These are phyloP conservation scores for Melolontha melolontha DNA, from an alignment of 2,888 invertebrate species.

Conservation along the genomic window DNA sequence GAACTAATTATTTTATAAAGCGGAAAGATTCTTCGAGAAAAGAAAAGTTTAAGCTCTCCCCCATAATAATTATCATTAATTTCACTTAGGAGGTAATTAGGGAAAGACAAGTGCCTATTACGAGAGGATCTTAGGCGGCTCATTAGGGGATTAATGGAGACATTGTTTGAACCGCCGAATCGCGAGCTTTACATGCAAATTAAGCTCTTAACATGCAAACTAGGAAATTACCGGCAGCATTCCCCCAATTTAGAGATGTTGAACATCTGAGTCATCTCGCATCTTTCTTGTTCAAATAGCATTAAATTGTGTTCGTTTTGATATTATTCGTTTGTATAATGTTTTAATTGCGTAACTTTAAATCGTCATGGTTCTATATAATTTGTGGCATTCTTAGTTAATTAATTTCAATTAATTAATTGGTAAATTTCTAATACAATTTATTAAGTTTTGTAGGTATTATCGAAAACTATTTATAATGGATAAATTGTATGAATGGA, in stretches of 20 bases:
- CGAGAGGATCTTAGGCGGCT: conserved; percentile 52
- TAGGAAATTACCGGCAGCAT: conserved; percentile 59
- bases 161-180: conserved; percentile 63
- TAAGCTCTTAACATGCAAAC: conserved; percentile 65
- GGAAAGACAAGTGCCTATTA: conserved; percentile 50
- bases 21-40: neutral
- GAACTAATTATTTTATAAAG: conserved; percentile 25
- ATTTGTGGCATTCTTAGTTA: no score
- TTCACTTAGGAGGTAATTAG: conserved; percentile 58
- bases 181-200: conserved; percentile 64
- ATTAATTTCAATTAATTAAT: no score
- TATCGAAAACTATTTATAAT: no score
- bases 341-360: no score
- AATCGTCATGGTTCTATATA: no score
- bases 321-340: no score
- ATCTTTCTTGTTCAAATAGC: neutral
- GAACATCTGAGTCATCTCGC: conserved; percentile 44
- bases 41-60: conserved; percentile 28
- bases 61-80: conserved; percentile 54
- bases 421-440: no score
- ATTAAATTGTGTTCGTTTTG: neutral
- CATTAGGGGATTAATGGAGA: conserved; percentile 65
- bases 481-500: no score
- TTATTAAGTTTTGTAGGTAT: no score
- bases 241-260: conserved; percentile 7